Evolutionary conservation across 1,140 invertebrate species (phyloP), one percentile per base, ranked within the genome.

Genomic region (Ladona fulva): DNA sequence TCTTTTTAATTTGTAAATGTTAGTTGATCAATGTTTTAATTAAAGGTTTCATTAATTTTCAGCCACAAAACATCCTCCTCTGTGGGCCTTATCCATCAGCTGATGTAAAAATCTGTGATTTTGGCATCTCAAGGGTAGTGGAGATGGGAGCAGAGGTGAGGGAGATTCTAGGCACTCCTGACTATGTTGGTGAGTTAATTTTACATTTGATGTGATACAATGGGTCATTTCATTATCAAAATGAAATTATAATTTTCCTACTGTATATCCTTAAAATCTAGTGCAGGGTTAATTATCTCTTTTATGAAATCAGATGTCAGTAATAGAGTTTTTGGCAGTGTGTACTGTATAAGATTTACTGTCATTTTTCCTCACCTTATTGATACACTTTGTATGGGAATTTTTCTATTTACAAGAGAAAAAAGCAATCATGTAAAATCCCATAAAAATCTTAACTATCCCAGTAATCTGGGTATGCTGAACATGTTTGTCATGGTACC

Each of bases 141-240:
- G 85, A 90, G 42, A 88, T 90, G 25, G 90, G 89, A 10, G 87
- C 89, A 73, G 91, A 93, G 82, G 88, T 93, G n/a, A 83, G 91
- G 19, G 92, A 93, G 82, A 92, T 93, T 75, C 86, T 93, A n/a
- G 92, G 92, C 14, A 94, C 92, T n/a, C 91, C 92, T 1, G 92
- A 93, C 84, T 94, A 94, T 86, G 92, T 94, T 79, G 91, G 92
- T 93, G 84, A 88, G 91, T 82, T 52, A 52, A 52, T 52, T 52
- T 52, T 52, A 19, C 52, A 66, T 66, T 6, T 66, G 14, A 12
- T 12, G 5, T 66, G 5, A 76, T 29, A 29, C 7, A 73, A 24
- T 29, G 22, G 5, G 7, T 75, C 19, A 24, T 25, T 7, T 3
- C 8, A 29, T 7, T 75, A 22, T n/a, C n/a, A 10, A 25, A 76